These are phyloP conservation scores for Eubasilissa regina DNA, from an alignment of 1,140 invertebrate species.

Conservation along the genomic window DNA sequence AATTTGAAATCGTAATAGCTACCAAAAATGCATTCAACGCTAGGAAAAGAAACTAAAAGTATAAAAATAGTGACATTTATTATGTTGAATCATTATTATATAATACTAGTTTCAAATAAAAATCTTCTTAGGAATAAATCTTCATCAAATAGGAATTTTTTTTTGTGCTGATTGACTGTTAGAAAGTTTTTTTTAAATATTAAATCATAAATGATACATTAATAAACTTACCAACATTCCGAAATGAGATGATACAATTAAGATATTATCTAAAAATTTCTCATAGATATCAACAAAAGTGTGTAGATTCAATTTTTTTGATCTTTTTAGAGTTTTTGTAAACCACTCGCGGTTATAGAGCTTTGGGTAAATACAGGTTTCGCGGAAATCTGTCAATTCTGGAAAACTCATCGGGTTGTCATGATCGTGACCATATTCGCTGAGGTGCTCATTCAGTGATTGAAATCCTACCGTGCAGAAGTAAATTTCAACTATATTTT, in stretches of 20 bases:
- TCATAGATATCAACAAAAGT: constrained; percentile 2
- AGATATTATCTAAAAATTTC: not conserved
- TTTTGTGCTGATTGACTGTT: too few species aligned
- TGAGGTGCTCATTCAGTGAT: not conserved
- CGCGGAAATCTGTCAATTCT: not conserved
- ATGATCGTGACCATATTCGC: not conserved
- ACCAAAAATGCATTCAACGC: not conserved
- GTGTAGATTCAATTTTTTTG: not conserved
- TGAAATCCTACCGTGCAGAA: constrained; percentile 2
- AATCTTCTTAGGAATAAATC: too few species aligned
- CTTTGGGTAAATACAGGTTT: not conserved
- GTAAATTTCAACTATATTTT: constrained; percentile 13
- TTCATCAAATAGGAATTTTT: too few species aligned
- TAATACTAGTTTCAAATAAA: too few species aligned
- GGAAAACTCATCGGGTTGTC: not conserved
- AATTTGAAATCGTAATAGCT: not conserved
- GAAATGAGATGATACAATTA: constrained; percentile 1
- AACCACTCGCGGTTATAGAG: not conserved
- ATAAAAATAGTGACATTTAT: not conserved
- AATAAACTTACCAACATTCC: constrained; percentile 8
- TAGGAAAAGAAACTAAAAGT: constrained; percentile 8
- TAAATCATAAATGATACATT: too few species aligned
- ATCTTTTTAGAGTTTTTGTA: not conserved
- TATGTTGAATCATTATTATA: too few species aligned
- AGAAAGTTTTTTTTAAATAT: too few species aligned